These are phyloP conservation scores for Epicampocera succincta DNA, from an alignment of 2,888 invertebrate species.

Conservation along the genomic window DNA sequence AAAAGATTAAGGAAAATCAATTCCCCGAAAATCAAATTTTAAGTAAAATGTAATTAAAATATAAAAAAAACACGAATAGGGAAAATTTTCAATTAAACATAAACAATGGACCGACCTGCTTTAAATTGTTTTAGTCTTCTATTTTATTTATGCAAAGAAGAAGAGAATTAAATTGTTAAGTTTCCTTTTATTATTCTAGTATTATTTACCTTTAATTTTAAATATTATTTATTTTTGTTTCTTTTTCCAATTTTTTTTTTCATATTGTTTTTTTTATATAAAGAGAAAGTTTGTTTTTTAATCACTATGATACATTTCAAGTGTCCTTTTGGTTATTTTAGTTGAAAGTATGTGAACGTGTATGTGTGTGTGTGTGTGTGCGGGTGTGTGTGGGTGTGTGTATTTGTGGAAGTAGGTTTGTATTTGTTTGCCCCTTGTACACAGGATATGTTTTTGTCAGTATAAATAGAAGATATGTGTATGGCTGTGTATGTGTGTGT, in stretches of 20 bases:
- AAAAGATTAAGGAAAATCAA: too few species aligned
- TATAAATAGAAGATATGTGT: slow-evolving; percentile 16
- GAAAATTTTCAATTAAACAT: too few species aligned
- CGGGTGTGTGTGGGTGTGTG: not conserved
- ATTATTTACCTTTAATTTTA: not conserved
- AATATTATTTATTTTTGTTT: not conserved
- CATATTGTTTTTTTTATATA: not conserved
- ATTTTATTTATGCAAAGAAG: too few species aligned
- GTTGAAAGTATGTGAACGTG: not conserved
- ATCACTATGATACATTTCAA: slow-evolving; percentile 26
- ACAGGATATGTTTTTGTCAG: slow-evolving; percentile 7
- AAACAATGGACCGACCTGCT: too few species aligned
- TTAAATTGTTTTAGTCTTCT: too few species aligned
- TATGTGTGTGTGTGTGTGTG: slow-evolving; percentile 10
- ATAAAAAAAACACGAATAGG: too few species aligned
- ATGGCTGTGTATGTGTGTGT: slow-evolving; percentile 19
- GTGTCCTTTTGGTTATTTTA: not conserved
- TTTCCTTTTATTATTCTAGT: too few species aligned
- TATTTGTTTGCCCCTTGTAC: slow-evolving; percentile 6
- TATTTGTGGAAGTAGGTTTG: slow-evolving; percentile 5
- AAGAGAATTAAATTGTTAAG: too few species aligned
- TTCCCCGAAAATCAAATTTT: too few species aligned
- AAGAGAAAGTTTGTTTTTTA: slow-evolving; percentile 12
- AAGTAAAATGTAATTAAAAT: too few species aligned
- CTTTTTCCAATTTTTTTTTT: not conserved